Conservation (phyloP, 2,113 vertebrate genomes). For the Siphamia tubifer region DNA sequence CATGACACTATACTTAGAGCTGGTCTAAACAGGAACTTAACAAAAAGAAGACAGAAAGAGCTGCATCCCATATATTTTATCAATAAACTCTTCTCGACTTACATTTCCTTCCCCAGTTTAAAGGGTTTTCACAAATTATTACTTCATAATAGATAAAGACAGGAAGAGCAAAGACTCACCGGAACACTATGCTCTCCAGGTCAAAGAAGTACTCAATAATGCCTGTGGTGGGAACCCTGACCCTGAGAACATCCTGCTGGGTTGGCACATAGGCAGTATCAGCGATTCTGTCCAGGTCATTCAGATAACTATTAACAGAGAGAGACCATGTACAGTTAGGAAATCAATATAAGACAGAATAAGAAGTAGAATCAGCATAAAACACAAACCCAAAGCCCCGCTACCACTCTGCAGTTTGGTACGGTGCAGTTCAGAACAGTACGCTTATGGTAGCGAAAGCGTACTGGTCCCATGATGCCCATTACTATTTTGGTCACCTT, state of each 20-base stretch:
- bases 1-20: too few relatives aligned
- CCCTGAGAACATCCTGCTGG: slow-evolving; percentile 86
- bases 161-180: slow-evolving; percentile 62
- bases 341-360: not conserved
- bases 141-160: not conserved
- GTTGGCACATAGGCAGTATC: slow-evolving; percentile 78
- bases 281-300: slow-evolving; percentile 81
- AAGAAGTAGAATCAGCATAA: not conserved
- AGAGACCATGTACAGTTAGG: not conserved
- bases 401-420: too few relatives aligned
- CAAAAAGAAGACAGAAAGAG: too few relatives aligned
- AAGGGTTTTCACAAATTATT: not conserved
- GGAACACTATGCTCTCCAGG: slow-evolving; percentile 86
- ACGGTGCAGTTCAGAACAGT: too few relatives aligned
- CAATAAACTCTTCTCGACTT: too few relatives aligned
- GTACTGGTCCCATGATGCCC: too few relatives aligned
- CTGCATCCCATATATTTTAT: too few relatives aligned
- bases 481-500: too few relatives aligned
- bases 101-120: not conserved
- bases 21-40: too few relatives aligned
- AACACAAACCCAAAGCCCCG: too few relatives aligned
- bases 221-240: slow-evolving; percentile 84
- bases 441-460: too few relatives aligned
- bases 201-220: slow-evolving; percentile 87
- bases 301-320: slow-evolving; percentile 79